phyloP scores from a whole-genome alignment of 2,888 invertebrate species.

The Apotomis turbidana region DNA sequence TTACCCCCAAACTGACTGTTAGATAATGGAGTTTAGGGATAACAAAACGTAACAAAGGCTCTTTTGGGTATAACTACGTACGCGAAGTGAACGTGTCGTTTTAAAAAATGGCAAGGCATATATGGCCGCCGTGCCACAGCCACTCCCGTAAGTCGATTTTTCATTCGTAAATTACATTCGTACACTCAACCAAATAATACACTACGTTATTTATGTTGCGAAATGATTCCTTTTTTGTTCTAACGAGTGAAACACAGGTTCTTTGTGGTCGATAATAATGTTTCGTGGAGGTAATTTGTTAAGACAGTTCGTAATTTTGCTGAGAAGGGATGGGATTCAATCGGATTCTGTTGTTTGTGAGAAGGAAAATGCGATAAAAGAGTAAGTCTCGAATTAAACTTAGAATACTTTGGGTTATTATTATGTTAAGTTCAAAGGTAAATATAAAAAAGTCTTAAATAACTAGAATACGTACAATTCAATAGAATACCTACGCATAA shows the following conservation, averaged over 20 bases:
- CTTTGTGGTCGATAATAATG: constrained; percentile 9
- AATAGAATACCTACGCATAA: too few species aligned
- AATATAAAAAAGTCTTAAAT: too few species aligned
- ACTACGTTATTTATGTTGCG: constrained; percentile 25
- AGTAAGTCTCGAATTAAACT: too few species aligned
- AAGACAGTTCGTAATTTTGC: constrained; percentile 10
- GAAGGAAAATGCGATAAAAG: too few species aligned
- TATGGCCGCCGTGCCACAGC: not conserved
- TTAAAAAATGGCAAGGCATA: constrained; percentile 19
- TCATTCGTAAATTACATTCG: constrained; percentile 38
- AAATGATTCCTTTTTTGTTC: constrained; percentile 28
- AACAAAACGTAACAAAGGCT: not conserved
- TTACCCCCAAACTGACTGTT: too few species aligned
- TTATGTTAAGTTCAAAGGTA: too few species aligned
- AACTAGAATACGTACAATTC: too few species aligned
- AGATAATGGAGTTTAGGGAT: not conserved
- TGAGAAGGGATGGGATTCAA: not conserved
- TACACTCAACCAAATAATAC: constrained; percentile 38
- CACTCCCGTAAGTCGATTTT: constrained; percentile 34
- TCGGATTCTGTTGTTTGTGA: not conserved
- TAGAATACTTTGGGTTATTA: too few species aligned
- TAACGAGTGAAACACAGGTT: constrained; percentile 19
- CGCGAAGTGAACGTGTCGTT: constrained; percentile 9
- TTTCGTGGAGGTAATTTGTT: constrained; percentile 15
- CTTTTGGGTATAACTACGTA: not conserved